Conservation (phyloP, 2,113 vertebrate genomes). For the Colius striatus region DNA sequence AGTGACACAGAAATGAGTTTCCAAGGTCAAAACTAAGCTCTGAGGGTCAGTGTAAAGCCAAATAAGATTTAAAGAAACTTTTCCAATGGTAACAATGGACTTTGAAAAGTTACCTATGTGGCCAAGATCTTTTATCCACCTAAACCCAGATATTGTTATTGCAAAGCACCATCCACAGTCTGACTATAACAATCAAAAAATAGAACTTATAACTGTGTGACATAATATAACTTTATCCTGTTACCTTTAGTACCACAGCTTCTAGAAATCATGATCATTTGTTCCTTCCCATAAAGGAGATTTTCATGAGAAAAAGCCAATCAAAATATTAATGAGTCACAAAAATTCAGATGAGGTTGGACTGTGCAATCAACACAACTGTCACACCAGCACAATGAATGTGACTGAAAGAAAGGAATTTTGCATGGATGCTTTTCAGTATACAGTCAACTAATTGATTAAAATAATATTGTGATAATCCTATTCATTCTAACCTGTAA, state of each 20-base stretch:
- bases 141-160: background rate
- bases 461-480: background rate
- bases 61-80: background rate
- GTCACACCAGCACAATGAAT: background rate
- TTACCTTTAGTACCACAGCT: background rate
- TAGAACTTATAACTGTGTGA: background rate
- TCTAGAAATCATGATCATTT: background rate
- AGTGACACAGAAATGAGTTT: background rate
- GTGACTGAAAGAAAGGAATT: background rate
- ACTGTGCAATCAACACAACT: background rate
- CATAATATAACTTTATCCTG: background rate
- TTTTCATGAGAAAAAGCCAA: background rate
- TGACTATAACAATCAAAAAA: background rate
- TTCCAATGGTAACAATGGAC: background rate
- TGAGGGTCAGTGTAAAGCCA: accelerated
- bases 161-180: background rate
- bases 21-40: background rate
- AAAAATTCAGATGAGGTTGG: background rate
- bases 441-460: background rate
- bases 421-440: background rate
- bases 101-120: background rate
- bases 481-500: background rate
- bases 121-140: background rate
- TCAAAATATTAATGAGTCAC: background rate
- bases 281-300: background rate